Base-by-base conservation (phyloP, 2,888 invertebrate genomes). In the Papilio protenor region DNA sequence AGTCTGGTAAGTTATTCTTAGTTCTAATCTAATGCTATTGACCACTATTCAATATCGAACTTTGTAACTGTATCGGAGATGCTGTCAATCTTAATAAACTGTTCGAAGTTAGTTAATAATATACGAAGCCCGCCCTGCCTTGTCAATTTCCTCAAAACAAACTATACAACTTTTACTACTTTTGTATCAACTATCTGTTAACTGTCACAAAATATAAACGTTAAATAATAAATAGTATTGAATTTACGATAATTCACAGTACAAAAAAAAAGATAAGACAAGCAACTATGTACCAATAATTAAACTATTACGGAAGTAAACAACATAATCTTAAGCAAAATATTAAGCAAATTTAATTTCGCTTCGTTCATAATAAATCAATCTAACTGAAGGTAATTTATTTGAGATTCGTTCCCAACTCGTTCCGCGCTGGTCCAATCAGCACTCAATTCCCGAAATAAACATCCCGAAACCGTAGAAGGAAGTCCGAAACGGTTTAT, bases 1-100 rank as follows among this genome's bases (percentile, higher is more conserved):
- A 96, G 84, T 97, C 98, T 79, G 95, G 97, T 97, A 91, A 95
- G 96, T 91, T 75, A n/a, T 2, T 12, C 52, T 23, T 52, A n/a
- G 72, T 33, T 72, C 72, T 64, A 73, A 73, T 73, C 74, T 66
- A 5, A 52, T 47, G 33, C 23, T 57, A 61, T 73, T 55, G 23
- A 77, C 27, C 40, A 55, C 10, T 74, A 14, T 66, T 72, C 59
- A 75, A 73, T 18, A 77, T 55, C n/a, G 55, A n/a, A 71, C 47
- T 71, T 72, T 33, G n/a, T n/a, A 72, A 64, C 66, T 16, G 21
- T 73, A 73, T 72, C 27, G 23, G 23, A 76, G 57, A 23, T 59
- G 6, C 57, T 8, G 47, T 23, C 64, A 40, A 64, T 73, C 76
- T 55, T 47, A 59, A 27, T 70, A 49, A 55, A 40, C 69, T 21